Conservation (phyloP, 1,140 invertebrate species). For the Dreissena polymorpha region DNA sequence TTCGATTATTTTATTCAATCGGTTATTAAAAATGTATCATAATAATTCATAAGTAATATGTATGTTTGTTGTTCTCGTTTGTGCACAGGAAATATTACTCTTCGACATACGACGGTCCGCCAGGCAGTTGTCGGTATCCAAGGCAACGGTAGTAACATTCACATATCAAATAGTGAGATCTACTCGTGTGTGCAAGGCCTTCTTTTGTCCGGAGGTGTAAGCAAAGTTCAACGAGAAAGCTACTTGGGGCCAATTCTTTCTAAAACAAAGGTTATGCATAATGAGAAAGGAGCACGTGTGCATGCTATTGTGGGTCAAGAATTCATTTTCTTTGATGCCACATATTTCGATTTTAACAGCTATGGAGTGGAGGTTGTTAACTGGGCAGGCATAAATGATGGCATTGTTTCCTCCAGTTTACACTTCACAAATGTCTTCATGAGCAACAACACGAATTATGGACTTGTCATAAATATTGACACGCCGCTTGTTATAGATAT, state of each 20-base stretch:
- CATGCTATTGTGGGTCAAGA: not conserved
- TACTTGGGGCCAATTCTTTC: not conserved
- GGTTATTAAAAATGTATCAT: not conserved
- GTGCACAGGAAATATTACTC: constrained; percentile 5
- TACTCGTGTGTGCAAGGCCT: constrained; percentile 7
- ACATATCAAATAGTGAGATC: constrained; percentile 4
- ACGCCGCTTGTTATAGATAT: not conserved
- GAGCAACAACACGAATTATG: constrained; percentile 10
- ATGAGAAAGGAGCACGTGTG: not conserved
- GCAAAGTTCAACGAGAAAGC: not conserved
- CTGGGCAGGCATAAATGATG: not conserved
- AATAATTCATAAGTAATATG: not conserved
- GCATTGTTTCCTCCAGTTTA: not conserved
- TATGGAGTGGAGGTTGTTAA: not conserved
- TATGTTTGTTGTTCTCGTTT: not conserved
- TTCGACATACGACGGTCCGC: not conserved
- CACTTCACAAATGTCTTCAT: not conserved
- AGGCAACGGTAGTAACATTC: constrained; percentile 9
- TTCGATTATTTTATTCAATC: not conserved
- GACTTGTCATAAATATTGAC: not conserved
- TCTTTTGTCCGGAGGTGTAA: not conserved
- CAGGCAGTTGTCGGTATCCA: constrained; percentile 6
- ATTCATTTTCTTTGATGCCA: not conserved
- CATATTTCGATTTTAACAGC: not conserved
- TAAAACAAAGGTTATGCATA: not conserved